Evolutionary conservation across 2,888 invertebrate genomes (phyloP), one percentile per base, ranked within the genome.

Genomic region (Noctua janthina): DNA sequence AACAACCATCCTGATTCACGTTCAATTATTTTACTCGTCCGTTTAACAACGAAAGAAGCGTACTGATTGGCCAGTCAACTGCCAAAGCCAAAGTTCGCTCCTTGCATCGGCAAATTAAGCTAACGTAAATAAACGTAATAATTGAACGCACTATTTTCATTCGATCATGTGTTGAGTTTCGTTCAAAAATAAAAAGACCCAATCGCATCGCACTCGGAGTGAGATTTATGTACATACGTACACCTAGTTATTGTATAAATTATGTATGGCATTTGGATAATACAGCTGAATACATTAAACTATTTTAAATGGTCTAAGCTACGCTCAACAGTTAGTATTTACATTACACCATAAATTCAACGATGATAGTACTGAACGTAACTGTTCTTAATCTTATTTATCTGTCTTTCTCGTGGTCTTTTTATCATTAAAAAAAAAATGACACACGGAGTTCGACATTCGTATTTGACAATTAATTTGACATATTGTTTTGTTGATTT

Each of bases 1-100:
- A 81, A 81, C 43, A 59, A 23, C 17, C 43, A 68, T 62, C 11
- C 10, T 35, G 35, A 35, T 35, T 35, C 35, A 46, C 81, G 81
- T 81, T 79, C 81, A 46, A 79, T 23, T 56, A 79, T 35, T 67
- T 54, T 43, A 4, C 20, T 51, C 8, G n/a, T 20, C n/a, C 11
- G 7, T 49, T 56, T 23, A 4, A 46, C 56, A 5, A 23, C 54
- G 54, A 70, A 70, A 1, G 10, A 8, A 70, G n/a, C 39, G 20
- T 11, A 8, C 20, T n/a, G 17, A n/a, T 56, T 56, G 1, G n/a
- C 35, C 8, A n/a, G 51, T 70, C 20, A 39, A 13, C 23, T 0
- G 20, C 29, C 1, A 15, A 29, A 20, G 11, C 29, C 1, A 15
- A 29, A 20, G 11, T 20, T 8, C 20, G 5, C 15, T 8, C 10